Evolutionary conservation across 1,140 invertebrate genomes (phyloP).

Genomic region (Hesperophylax magnus): DNA sequence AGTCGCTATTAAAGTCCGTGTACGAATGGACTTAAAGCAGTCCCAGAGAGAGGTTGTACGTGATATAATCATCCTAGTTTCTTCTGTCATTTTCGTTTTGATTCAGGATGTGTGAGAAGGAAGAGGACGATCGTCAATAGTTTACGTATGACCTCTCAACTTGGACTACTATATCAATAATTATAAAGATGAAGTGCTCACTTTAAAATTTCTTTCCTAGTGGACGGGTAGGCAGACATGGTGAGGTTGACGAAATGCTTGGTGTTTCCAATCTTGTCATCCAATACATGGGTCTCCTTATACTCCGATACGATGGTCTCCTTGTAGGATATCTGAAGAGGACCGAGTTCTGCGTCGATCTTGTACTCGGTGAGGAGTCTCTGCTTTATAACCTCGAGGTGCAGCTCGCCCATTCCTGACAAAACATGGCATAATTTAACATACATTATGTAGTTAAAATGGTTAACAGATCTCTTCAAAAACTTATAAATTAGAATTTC

Average conservation of each 20-base stretch:
- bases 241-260: constrained; percentile 73
- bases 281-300: constrained; percentile 71
- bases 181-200: constrained; percentile 46
- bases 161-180: neutral
- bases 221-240: constrained; percentile 71
- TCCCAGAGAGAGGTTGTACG: too few species aligned
- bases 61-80: too few species aligned
- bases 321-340: constrained; percentile 94
- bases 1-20: too few species aligned
- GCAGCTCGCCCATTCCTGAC: constrained; percentile 95
- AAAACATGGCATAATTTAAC: too few species aligned
- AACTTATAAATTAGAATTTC: too few species aligned
- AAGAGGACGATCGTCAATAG: too few species aligned
- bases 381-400: constrained; percentile 95
- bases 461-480: too few species aligned
- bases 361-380: constrained; percentile 90
- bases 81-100: too few species aligned
- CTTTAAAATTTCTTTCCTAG: constrained; percentile 63
- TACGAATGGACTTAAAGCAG: too few species aligned
- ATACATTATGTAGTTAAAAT: too few species aligned
- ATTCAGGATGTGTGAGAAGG: too few species aligned
- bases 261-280: constrained; percentile 78
- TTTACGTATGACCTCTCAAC: too few species aligned
- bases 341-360: constrained; percentile 93
- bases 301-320: constrained; percentile 77